These are phyloP conservation scores for Biston betularia DNA, from an alignment of 2,888 invertebrate species.

Conservation along the genomic window DNA sequence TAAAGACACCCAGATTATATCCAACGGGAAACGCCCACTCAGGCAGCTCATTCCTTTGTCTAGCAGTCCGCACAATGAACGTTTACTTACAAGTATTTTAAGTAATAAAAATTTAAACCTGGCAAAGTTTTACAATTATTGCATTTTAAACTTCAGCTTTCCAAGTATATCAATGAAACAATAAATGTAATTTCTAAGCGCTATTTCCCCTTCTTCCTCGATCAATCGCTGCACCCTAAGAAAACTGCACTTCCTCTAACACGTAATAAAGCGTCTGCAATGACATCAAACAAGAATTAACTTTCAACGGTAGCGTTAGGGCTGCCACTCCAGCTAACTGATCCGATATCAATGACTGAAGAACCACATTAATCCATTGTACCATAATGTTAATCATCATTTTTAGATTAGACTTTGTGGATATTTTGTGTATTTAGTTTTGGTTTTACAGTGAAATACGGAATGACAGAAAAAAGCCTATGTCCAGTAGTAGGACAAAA, in stretches of 20 bases:
- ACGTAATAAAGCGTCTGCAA: constrained; percentile 74
- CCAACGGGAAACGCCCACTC: no score
- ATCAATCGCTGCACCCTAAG: constrained; percentile 54
- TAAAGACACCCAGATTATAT: no score
- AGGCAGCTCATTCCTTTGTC: no score
- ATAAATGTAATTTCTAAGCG: constrained; percentile 21
- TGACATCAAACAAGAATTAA: constrained; percentile 84
- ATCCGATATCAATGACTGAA: neutral
- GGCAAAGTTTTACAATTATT: neutral
- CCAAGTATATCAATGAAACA: constrained; percentile 23
- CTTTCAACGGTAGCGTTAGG: constrained; percentile 65
- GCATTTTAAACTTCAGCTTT: neutral
- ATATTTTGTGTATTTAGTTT: no score
- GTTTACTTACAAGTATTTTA: no score
- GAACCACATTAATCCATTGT: neutral
- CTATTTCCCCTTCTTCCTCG: constrained; percentile 35
- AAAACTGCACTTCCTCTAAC: constrained; percentile 75
- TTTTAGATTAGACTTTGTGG: no score
- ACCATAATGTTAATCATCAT: no score
- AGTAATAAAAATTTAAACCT: no score
- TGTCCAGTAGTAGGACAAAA: no score
- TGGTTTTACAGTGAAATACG: no score
- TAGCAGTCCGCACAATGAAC: no score
- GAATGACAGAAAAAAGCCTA: no score
- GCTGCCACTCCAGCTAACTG: constrained; percentile 5